Evolutionary conservation across 2,888 invertebrate genomes (phyloP).

Genomic region (Clunio marinus): DNA sequence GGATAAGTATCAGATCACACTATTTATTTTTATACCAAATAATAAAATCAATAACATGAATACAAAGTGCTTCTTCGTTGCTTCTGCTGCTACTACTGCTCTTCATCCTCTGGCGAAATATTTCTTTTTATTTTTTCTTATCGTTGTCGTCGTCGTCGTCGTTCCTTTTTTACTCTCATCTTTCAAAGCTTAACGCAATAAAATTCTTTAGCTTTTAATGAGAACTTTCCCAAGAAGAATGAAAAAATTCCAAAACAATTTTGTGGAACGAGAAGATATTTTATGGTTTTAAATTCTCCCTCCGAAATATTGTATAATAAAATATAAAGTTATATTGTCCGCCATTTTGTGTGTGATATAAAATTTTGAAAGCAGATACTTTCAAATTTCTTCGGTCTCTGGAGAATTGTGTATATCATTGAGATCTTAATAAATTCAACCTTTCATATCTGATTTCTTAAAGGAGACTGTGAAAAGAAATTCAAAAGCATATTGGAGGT

Average conservation of each 20-base stretch:
- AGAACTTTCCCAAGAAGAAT: background rate
- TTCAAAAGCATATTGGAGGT: background rate
- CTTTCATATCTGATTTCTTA: background rate
- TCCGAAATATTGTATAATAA: background rate
- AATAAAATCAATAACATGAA: slow-evolving; percentile 28
- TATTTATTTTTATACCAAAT: slow-evolving; percentile 36
- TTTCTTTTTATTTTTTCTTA: background rate
- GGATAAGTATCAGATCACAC: slow-evolving; percentile 15
- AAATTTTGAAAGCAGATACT: slow-evolving; percentile 36
- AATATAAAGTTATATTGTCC: slow-evolving; percentile 36
- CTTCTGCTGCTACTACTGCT: too few species aligned
- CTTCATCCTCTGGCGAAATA: slow-evolving; percentile 1
- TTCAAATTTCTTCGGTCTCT: background rate
- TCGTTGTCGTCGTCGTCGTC: too few species aligned
- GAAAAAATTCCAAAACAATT: background rate
- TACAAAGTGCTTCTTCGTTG: slow-evolving; percentile 24
- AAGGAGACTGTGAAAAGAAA: background rate
- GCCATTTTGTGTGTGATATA: slow-evolving; percentile 35
- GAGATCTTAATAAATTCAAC: too few species aligned
- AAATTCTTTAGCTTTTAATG: background rate
- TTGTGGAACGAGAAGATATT: background rate
- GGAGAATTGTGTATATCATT: too few species aligned
- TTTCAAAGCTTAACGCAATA: too few species aligned
- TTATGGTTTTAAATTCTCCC: background rate
- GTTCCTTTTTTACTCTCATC: background rate